phyloP scores from a whole-genome alignment of 2,888 invertebrate genomes.

The Stegophylla sp. region DNA sequence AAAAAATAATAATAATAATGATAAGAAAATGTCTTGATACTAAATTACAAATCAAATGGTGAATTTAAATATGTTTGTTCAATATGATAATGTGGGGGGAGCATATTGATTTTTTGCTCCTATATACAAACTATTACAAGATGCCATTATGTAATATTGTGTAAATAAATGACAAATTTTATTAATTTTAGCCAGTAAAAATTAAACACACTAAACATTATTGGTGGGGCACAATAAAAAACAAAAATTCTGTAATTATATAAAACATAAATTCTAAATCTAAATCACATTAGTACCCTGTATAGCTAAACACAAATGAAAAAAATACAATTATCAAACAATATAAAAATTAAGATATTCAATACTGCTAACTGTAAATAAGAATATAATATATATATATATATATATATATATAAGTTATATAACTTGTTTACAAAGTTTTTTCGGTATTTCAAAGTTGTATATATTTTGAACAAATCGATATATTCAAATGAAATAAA shows the following conservation, averaged over 20 bases:
- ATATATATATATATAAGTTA: constrained; percentile 2
- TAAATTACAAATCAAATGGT: too few species aligned
- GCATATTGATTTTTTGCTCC: background rate
- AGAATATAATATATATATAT: constrained; percentile 11
- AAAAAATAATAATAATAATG: too few species aligned
- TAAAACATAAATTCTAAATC: constrained; percentile 41
- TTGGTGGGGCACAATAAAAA: background rate
- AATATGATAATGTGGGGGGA: too few species aligned
- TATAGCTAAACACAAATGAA: constrained; percentile 24
- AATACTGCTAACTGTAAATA: constrained; percentile 39
- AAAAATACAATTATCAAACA: constrained; percentile 48
- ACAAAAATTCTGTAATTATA: constrained; percentile 20
- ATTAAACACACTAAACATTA: constrained; percentile 7
- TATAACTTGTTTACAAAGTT: too few species aligned
- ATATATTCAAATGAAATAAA: background rate
- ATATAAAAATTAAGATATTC: constrained; percentile 15
- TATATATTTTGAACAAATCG: background rate
- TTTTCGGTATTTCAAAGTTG: too few species aligned
- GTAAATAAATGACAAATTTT: background rate
- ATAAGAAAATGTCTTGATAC: too few species aligned
- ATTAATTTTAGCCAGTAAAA: background rate
- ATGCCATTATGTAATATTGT: constrained; percentile 15
- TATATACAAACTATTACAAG: background rate
- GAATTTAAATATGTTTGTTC: too few species aligned
- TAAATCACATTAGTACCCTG: constrained; percentile 57